Base-by-base conservation (phyloP, 2,888 invertebrate species). In the Lepetodrilus schrolli region DNA sequence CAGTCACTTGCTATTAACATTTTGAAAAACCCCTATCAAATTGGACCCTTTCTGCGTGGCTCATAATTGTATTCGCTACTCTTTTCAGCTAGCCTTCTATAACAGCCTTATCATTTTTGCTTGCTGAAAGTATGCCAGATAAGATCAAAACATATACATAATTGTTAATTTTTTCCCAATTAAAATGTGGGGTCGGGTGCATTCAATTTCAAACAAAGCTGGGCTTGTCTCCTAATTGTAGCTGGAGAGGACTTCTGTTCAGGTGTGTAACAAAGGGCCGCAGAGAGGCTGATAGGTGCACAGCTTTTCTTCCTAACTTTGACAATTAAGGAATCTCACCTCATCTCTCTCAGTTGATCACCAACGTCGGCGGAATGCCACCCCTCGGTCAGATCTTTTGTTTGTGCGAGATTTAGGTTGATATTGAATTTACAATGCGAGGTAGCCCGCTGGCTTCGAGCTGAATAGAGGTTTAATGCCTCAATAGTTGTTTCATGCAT, bases 161-260 rank as follows among this genome's bases (percentile, higher is more conserved):
- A 72, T 75, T 75, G 72, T 36, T 58, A 75, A 74, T 71, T 66
- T 48, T 75, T n/a, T 75, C 70, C 75, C 72, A 75, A 72, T 75
- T 75, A 72, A 75, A 75, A 72, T 43, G 43, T 70, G 13, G 37
- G 66, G 38, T 47, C 21, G 70, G 48, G 69, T 65, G 72, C 66
- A 48, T 72, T 47, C 66, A 21, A 43, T 43, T 26, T 26, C 69
- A 50, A 66, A 72, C 72, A 72, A 75, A 72, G 72, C 48, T 34
- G 49, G 43, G 69, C 21, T 34, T 75, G 75, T 75, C 69, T 72
- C 75, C 69, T 75, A 75, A 75, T 75, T 72, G 75, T 68, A 72
- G 69, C 69, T 66, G 50, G 68, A 36, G 65, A 37, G 48, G 65
- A 8, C 58, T 30, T 20, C 38, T 69, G 58, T 69, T 69, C 75